phyloP scores from a whole-genome alignment of 2,888 invertebrate species.

The Yponomeuta cagnagella region DNA sequence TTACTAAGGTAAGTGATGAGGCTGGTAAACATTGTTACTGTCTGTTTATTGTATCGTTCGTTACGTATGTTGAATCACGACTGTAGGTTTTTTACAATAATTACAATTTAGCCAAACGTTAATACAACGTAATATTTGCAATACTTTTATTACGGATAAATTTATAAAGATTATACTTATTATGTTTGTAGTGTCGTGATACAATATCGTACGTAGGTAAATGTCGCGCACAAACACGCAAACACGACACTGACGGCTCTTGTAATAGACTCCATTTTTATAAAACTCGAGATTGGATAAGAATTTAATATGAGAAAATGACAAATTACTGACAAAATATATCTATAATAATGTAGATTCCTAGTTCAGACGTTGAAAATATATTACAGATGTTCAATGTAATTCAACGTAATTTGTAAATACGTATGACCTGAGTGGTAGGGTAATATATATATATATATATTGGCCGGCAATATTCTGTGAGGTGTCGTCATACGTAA shows the following conservation, averaged over 20 bases:
- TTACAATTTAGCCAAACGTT: not conserved
- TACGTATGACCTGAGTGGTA: conserved; percentile 68
- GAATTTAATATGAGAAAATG: conserved; percentile 42
- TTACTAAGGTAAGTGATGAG: not conserved
- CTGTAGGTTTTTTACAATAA: conserved; percentile 7
- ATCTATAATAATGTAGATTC: conserved; percentile 41
- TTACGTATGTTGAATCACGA: conserved; percentile 14
- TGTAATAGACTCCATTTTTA: conserved; percentile 59
- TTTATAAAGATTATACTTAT: not conserved
- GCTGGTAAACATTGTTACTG: not conserved
- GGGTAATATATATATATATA: conserved; percentile 37
- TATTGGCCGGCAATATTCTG: conserved; percentile 52
- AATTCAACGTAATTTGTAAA: conserved; percentile 64
- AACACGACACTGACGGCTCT: conserved; percentile 23
- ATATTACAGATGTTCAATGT: conserved; percentile 32
- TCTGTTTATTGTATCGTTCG: conserved; percentile 13
- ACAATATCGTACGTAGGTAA: conserved; percentile 6
- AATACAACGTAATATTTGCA: not conserved
- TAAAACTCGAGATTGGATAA: conserved; percentile 32
- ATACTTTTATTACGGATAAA: not conserved
- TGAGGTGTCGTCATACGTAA: conserved; percentile 60
- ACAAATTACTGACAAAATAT: conserved; percentile 41
- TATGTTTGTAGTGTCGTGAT: conserved; percentile 3
- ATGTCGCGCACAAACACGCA: conserved; percentile 61
- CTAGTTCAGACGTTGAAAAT: conserved; percentile 56